phyloP scores from a whole-genome alignment of 2,888 invertebrate genomes.

The Perdita meconis region DNA sequence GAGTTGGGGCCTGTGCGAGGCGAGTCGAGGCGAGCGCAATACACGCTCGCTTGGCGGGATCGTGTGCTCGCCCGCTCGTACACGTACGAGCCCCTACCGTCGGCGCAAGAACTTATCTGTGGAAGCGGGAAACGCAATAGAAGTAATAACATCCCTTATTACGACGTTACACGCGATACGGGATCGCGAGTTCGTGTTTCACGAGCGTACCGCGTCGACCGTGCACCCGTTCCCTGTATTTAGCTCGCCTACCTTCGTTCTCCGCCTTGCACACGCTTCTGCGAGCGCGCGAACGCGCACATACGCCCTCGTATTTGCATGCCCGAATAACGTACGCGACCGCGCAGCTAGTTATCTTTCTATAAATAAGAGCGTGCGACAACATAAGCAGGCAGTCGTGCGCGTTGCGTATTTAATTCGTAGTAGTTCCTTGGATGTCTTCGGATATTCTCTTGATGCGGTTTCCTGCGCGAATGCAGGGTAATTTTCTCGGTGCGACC shows the following conservation, averaged over 20 bases:
- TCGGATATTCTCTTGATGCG: conserved; percentile 47
- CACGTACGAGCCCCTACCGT: conserved; percentile 42
- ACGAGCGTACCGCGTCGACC: conserved; percentile 62
- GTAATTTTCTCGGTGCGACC: conserved; percentile 30
- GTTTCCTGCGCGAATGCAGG: conserved; percentile 23
- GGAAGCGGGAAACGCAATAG: conserved; percentile 72
- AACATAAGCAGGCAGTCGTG: conserved; percentile 28
- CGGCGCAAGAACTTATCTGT: conserved; percentile 69
- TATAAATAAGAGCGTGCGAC: conserved; percentile 51
- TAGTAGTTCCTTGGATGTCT: conserved; percentile 29
- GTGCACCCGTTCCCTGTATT: conserved; percentile 60
- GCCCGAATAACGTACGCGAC: conserved; percentile 46
- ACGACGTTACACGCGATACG: conserved; percentile 74
- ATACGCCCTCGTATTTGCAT: conserved; percentile 17
- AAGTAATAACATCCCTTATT: conserved; percentile 76
- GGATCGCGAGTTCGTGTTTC: conserved; percentile 75
- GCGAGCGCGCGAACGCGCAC: neutral
- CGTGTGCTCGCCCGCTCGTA: conserved; percentile 33
- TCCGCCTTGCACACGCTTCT: neutral
- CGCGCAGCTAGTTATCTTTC: conserved; percentile 43
- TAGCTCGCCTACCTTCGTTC: conserved; percentile 50
- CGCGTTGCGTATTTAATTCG: conserved; percentile 60
- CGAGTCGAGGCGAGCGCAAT: neutral
- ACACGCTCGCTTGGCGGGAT: conserved; percentile 8
- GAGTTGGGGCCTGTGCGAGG: conserved; percentile 13